Conservation (phyloP, 1,140 invertebrate genomes). For the Bombus haemorrhoidalis region DNA sequence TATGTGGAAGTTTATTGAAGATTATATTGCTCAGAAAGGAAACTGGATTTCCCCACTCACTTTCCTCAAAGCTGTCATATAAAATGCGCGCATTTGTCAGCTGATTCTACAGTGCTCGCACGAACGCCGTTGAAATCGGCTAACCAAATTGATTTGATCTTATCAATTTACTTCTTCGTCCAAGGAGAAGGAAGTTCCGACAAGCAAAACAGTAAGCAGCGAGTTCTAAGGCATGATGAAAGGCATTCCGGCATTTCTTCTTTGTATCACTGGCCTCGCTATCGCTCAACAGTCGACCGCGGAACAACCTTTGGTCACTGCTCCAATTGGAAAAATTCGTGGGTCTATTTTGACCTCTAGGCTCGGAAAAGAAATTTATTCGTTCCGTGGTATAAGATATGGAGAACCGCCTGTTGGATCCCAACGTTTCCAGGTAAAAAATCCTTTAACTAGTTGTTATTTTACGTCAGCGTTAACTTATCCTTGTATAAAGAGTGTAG, state of each 20-base stretch:
- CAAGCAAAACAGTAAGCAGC: background rate
- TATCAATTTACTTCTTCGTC: background rate
- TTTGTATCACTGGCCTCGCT: background rate
- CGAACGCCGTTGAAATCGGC: background rate
- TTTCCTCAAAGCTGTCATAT: slow-evolving; percentile 27
- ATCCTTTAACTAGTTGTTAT: background rate
- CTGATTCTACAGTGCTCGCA: background rate
- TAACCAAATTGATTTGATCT: background rate
- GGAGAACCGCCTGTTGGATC: slow-evolving; percentile 85
- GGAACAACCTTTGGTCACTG: background rate
- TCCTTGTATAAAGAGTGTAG: background rate
- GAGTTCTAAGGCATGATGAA: slow-evolving; percentile 2
- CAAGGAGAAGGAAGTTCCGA: background rate
- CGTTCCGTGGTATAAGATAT: slow-evolving; percentile 87
- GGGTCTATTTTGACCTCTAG: slow-evolving; percentile 76
- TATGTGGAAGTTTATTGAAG: background rate
- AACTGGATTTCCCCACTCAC: slow-evolving; percentile 31
- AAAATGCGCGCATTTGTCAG: background rate
- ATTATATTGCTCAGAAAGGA: background rate
- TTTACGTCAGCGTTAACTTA: too few relatives aligned
- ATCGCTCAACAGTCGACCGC: background rate
- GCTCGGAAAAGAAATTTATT: slow-evolving; percentile 83
- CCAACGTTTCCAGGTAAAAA: slow-evolving; percentile 84
- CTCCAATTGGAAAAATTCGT: slow-evolving; percentile 76
- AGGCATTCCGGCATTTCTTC: background rate